Conservation (phyloP, 2,113 vertebrate genomes). For the Nestor notabilis region DNA sequence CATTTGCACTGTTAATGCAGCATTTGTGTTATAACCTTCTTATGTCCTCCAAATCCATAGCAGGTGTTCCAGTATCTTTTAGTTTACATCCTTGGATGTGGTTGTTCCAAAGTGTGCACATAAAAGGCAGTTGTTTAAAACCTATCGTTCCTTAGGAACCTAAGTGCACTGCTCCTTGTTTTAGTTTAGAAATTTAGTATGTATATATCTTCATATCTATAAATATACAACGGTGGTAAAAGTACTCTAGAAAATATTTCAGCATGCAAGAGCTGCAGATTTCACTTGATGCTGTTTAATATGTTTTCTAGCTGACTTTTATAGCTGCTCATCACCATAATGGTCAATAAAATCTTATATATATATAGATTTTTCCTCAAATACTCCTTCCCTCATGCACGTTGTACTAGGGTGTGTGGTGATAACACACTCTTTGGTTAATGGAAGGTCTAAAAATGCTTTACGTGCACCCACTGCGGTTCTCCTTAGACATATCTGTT, state of each 20-base stretch:
- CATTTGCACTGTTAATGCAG: neutral
- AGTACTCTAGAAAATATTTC: neutral
- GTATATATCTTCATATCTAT: neutral
- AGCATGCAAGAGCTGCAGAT: neutral
- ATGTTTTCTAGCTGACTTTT: neutral
- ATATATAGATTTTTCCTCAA: neutral
- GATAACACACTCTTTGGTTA: neutral
- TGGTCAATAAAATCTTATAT: neutral
- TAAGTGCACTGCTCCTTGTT: neutral
- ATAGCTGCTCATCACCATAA: neutral
- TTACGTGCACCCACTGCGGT: fast-evolving
- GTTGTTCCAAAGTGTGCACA: neutral
- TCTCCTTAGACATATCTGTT: neutral
- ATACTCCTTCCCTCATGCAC: neutral
- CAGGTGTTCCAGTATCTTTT: neutral
- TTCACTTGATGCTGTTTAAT: neutral
- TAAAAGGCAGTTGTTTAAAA: neutral
- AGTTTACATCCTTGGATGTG: neutral
- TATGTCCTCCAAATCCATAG: neutral
- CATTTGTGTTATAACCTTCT: neutral
- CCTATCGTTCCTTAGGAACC: neutral
- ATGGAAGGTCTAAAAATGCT: neutral
- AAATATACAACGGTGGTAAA: neutral
- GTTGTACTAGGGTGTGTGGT: neutral
- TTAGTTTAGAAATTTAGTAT: neutral